Conservation (phyloP, 2,113 vertebrate species). For the Cacatua alba region DNA sequence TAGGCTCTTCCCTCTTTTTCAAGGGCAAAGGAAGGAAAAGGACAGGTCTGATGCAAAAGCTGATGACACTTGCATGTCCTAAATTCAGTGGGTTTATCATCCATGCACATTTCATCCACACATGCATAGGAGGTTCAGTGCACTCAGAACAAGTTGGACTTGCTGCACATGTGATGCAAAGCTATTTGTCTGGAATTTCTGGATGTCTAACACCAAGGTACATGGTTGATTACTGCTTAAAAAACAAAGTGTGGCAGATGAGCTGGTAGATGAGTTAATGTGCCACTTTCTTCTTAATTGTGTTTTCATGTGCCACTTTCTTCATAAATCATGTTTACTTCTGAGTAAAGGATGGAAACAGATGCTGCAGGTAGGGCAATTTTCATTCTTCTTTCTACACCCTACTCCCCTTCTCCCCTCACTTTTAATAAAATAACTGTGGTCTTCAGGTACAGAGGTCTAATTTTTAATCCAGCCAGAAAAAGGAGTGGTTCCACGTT, state of each 20-base stretch:
- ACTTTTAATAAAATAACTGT: not conserved
- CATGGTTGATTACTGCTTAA: not conserved
- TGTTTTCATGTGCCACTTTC: not conserved
- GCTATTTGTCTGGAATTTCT: not conserved
- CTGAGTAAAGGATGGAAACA: not conserved
- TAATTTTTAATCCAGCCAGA: not conserved
- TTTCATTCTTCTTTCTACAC: not conserved
- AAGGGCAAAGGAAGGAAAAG: not conserved
- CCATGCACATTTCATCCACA: not conserved
- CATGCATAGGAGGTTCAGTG: not conserved
- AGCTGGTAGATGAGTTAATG: not conserved
- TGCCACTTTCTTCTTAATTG: not conserved
- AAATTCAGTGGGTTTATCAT: not conserved
- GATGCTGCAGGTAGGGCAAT: not conserved
- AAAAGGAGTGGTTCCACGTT: not conserved
- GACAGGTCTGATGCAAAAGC: not conserved
- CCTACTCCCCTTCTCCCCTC: not conserved
- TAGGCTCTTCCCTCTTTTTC: not conserved
- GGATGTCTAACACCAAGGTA: not conserved
- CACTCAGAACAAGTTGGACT: slow-evolving; percentile 6
- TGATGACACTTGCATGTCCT: not conserved
- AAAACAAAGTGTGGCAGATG: not conserved
- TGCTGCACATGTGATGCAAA: not conserved
- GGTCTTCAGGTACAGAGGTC: not conserved
- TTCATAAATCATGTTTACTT: not conserved